Evolutionary conservation across 2,888 invertebrate genomes (phyloP).

Genomic region (Tridacna gigas): DNA sequence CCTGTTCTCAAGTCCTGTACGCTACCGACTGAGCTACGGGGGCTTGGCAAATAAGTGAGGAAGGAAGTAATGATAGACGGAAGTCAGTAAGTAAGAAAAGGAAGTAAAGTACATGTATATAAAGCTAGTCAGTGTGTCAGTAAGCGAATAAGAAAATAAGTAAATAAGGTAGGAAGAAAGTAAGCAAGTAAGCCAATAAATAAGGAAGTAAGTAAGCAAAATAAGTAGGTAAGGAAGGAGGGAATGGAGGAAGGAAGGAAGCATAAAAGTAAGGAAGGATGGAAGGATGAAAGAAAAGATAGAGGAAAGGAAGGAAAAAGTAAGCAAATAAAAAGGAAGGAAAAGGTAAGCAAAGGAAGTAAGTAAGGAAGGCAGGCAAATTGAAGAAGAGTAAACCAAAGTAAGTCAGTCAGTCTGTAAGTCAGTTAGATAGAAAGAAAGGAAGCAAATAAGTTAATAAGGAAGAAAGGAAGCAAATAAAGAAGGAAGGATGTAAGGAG

Average conservation of each 20-base stretch:
- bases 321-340: too few species aligned
- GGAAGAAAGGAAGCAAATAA: too few species aligned
- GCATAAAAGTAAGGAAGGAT: background rate
- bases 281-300: background rate
- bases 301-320: too few species aligned
- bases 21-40: too few species aligned
- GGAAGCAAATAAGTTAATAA: too few species aligned
- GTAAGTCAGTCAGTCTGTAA: too few species aligned
- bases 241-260: background rate
- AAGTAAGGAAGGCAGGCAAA: too few species aligned
- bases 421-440: too few species aligned
- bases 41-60: background rate
- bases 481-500: too few species aligned
- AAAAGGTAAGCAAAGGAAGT: too few species aligned
- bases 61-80: background rate
- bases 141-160: constrained; percentile 7
- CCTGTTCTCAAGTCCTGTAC: too few species aligned
- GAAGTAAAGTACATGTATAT: constrained; percentile 1
- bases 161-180: background rate
- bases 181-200: background rate
- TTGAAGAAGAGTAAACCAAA: too few species aligned
- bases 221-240: background rate
- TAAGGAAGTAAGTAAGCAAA: background rate
- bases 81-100: constrained; percentile 1
- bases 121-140: background rate